Base-by-base conservation (phyloP, 2,888 invertebrate genomes). In the Netelia fuscicornis region DNA sequence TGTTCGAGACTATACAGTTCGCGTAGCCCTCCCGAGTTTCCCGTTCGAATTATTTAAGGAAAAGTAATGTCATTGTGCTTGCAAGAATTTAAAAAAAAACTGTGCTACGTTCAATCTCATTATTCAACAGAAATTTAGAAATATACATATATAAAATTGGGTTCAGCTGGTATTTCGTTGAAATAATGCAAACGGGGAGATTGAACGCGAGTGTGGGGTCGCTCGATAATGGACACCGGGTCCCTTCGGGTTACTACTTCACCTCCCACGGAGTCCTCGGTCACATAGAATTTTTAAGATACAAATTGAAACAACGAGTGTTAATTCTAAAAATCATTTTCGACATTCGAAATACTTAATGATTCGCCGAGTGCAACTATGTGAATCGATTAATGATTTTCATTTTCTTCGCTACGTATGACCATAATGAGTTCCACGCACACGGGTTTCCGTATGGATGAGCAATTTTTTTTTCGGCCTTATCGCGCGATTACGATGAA, bases 201-300 rank as follows among this genome's bases (percentile, higher is more conserved):
- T 71, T 54, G 72, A 80, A 71, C 58, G 80, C 70, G 75, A 76
- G 67, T 42, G 54, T 20, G 76, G 64, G 72, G 68, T 68, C 84
- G 84, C 84, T 84, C 84, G 72, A 84, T 84, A 81, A 58, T 79
- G 79, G 70, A 75, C 72, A 83, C 83, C 83, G 83, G 83, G 74
- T 74, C 70, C 70, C 83, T 79, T 54, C 83, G 78, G 60, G 76
- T 67, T 44, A 25, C 65, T 70, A 20, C 65, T 70, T 60, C 75
- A 30, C 76, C 84, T 79, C 84, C 81, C 81, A 62, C 74, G 71
- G 52, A 68, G 78, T 48, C 48, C 48, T 48, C 48, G 48, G 42
- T 44, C 17, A 11, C 13, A 48, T 67, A 23, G 20, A 44, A 67
- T 67, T 67, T 67, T 11, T 1, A 13, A 10, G 5, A 64, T 13